Percentiles rank a stretch among this genome's conserved stretches.
Conservation (phyloP, 2,113 vertebrate genomes). For the Mystacornis crossleyi region DNA sequence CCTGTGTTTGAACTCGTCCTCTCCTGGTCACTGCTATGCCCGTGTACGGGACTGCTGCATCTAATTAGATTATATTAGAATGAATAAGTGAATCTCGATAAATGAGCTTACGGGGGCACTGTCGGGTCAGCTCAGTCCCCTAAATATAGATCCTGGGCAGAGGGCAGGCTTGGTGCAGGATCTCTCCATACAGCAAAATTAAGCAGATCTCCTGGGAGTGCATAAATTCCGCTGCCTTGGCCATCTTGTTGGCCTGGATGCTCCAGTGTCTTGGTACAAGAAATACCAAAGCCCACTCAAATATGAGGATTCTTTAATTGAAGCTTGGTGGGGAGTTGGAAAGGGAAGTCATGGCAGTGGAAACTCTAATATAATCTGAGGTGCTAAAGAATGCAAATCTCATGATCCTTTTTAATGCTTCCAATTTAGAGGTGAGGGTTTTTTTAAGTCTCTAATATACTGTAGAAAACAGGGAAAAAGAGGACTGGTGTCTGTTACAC, state of each 20-base stretch:
- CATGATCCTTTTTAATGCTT: slow-evolving; percentile 44
- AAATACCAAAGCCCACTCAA: background rate
- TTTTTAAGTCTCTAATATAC: background rate
- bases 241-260: background rate
- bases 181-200: background rate
- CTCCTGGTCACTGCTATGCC: background rate
- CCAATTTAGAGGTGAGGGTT: background rate
- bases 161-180: background rate
- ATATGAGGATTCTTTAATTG: background rate
- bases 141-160: slow-evolving; percentile 36
- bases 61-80: slow-evolving; percentile 55
- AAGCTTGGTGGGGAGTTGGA: background rate
- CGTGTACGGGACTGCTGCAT: background rate
- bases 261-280: background rate
- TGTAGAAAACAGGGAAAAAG: background rate
- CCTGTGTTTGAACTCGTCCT: background rate
- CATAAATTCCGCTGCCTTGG: background rate
- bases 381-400: slow-evolving; percentile 19
- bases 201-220: background rate
- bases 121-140: background rate
- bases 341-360: background rate
- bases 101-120: slow-evolving; percentile 53
- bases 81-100: slow-evolving; percentile 53
- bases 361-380: background rate
- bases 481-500: background rate